Evolutionary conservation across 2,888 invertebrate genomes (phyloP), one percentile per base, ranked within the genome.

Genomic region (Operophtera brumata): DNA sequence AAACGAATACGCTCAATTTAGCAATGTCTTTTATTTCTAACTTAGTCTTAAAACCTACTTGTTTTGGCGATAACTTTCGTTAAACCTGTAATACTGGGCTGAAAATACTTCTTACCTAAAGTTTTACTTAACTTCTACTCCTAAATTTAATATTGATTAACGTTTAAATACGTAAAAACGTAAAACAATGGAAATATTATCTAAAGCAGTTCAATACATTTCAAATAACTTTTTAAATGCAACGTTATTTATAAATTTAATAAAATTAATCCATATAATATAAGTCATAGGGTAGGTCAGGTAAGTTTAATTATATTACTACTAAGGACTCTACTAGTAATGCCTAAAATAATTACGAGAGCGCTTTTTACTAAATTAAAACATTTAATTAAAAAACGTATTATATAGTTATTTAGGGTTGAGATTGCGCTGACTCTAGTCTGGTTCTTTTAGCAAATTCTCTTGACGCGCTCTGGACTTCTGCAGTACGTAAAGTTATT

Each of bases 401-500:
- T 12, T 4, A 9, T 43, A 48, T 30, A 11, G n/a, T n/a, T 11
- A 13, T 13, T 10, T 13, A 20, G 0, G 46, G 34, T 57, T 69
- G 71, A 41, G 77, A 78, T 57, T 75, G 71, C 30, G 66, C 56
- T 30, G 88, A 87, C 59, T 82, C 82, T 45, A 80, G 69, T 36
- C 87, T 72, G 1, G 80, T 78, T 54, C 76, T 74, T 72, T 94
- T 93, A 0, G 96, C 96, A 0, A 94, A 94, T 82, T 96, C 95
- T 72, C 96, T 91, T 1, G 96, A 96, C 65, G 94, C 93, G 69
- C 94, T 96, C 69, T 96, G 96, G 1, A 96, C 95, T 82, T 96
- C 96, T 0, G 96, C 96, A 0, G 97, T 97, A 47, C 97, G 91
- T 51, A 97, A 88, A 2, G 97, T 97, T 66, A 97, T 97, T 37